Evolutionary conservation across 2,797 vertebrate species (phyloP).

Genomic region (Poliocrania exsul): DNA sequence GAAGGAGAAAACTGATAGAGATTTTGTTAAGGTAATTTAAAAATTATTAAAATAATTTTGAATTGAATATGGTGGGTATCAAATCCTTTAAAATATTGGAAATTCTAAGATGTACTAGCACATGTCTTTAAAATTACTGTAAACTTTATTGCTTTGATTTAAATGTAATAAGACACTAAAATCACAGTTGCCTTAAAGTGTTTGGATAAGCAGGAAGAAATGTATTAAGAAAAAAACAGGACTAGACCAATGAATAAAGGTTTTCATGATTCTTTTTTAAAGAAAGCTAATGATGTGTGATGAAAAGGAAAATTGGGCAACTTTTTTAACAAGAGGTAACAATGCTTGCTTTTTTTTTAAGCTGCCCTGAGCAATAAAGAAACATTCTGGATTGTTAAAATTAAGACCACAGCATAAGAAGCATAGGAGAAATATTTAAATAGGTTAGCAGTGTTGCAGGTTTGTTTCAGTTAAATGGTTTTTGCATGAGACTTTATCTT

Average conservation of each 20-base stretch:
- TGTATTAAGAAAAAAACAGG: background rate
- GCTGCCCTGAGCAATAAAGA: background rate
- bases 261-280: background rate
- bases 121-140: background rate
- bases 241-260: background rate
- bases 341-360: background rate
- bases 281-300: background rate
- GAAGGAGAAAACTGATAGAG: constrained; percentile 97
- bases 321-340: background rate
- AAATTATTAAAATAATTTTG: constrained; percentile 16
- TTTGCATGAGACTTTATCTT: background rate
- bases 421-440: background rate
- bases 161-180: background rate
- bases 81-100: background rate
- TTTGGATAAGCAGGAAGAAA: background rate
- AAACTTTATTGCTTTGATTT: background rate
- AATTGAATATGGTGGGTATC: background rate
- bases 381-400: background rate
- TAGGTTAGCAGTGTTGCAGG: background rate
- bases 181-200: background rate
- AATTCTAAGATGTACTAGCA: background rate
- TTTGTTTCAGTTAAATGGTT: background rate
- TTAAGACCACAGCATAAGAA: background rate
- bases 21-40: constrained; percentile 93
- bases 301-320: background rate